Percentiles rank a stretch among this genome's conserved stretches.
Evolutionary conservation across 2,113 vertebrate genomes (phyloP).

Genomic region (Catagonus wagneri): DNA sequence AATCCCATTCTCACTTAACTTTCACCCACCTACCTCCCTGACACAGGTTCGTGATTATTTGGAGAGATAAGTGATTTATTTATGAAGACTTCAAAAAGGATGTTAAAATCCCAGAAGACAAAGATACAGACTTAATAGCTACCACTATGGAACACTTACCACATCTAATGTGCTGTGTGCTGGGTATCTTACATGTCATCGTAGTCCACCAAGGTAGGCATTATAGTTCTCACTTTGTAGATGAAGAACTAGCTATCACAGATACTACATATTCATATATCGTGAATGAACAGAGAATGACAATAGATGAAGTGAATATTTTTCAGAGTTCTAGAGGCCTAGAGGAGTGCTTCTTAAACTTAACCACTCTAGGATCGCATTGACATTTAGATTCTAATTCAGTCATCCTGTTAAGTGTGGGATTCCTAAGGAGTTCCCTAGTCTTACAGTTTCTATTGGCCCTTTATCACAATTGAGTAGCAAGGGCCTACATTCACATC

Average conservation of each 20-base stretch:
- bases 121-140: not conserved
- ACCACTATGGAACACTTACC: not conserved
- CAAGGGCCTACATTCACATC: not conserved
- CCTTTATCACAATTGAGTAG: not conserved
- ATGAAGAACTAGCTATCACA: not conserved
- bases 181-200: not conserved
- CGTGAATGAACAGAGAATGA: not conserved
- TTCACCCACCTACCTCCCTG: not conserved
- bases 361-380: not conserved
- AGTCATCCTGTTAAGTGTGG: not conserved
- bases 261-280: not conserved
- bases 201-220: not conserved
- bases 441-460: not conserved
- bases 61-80: not conserved
- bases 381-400: not conserved
- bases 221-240: not conserved
- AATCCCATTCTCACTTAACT: constrained; percentile 74
- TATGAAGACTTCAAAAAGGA: not conserved
- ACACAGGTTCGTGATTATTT: not conserved
- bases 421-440: not conserved
- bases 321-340: not conserved
- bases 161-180: not conserved
- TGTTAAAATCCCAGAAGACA: not conserved
- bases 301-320: not conserved
- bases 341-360: not conserved